phyloP scores from a whole-genome alignment of 2,797 vertebrate genomes.

The Decapterus maruadsi region DNA sequence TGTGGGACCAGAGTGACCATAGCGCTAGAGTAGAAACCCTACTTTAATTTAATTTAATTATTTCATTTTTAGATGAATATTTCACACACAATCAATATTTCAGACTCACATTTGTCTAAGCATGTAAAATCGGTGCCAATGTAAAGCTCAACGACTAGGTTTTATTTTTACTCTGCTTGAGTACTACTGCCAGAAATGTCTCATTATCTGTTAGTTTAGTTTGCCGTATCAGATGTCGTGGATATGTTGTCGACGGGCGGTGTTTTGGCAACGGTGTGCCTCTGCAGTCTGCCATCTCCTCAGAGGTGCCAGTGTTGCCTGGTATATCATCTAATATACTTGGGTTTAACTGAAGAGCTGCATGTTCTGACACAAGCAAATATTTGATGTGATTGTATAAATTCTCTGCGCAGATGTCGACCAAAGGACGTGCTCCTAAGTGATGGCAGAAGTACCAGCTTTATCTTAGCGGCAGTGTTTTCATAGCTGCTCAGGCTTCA shows the following conservation, averaged over 20 bases:
- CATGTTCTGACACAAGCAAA: background rate
- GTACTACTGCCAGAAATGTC: background rate
- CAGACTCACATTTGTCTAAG: background rate
- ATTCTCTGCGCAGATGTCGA: background rate
- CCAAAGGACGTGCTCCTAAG: background rate
- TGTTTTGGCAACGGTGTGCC: background rate
- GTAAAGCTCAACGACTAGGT: background rate
- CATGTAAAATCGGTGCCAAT: background rate
- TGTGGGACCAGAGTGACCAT: too few relatives aligned
- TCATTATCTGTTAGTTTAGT: background rate
- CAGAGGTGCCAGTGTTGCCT: constrained; percentile 2
- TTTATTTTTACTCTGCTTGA: background rate
- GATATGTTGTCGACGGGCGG: background rate
- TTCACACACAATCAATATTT: background rate
- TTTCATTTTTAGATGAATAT: background rate
- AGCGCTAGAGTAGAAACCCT: too few relatives aligned
- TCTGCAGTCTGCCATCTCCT: background rate
- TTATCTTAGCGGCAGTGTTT: background rate
- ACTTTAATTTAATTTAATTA: too few relatives aligned
- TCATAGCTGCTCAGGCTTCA: background rate
- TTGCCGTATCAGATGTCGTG: background rate
- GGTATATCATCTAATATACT: constrained; percentile 1
- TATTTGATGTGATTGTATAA: background rate
- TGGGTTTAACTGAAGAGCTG: background rate
- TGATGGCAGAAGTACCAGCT: background rate